Conservation (phyloP, 2,797 vertebrate genomes). For the Gymnopithys bicolor region DNA sequence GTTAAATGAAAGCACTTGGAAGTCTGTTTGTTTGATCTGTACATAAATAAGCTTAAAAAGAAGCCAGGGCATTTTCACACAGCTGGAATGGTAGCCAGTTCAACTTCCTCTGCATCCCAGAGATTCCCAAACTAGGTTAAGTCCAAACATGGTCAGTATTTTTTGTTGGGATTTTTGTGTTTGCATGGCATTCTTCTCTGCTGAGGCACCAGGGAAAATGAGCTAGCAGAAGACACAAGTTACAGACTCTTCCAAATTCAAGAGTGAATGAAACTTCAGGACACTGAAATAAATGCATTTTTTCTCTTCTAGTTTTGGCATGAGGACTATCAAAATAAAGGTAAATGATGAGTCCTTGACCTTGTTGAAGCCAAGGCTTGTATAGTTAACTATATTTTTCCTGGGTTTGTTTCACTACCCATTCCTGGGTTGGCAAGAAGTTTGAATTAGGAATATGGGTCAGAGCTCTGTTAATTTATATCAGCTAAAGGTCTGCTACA, state of each 20-base stretch:
- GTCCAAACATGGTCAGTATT: background rate
- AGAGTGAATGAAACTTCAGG: background rate
- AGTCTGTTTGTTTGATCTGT: conserved; percentile 55
- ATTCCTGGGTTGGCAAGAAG: background rate
- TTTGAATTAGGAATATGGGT: background rate
- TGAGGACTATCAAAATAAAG: background rate
- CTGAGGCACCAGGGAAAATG: background rate
- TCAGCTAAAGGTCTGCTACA: background rate
- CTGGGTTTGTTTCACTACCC: background rate
- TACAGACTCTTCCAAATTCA: background rate
- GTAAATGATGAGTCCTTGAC: background rate
- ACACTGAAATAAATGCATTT: background rate
- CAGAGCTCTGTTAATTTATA: background rate
- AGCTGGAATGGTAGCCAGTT: background rate
- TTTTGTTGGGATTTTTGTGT: background rate
- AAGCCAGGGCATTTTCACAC: background rate
- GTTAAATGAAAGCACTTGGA: conserved; percentile 51
- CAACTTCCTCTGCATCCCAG: background rate
- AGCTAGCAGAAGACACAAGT: background rate
- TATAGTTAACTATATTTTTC: background rate
- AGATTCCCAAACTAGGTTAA: conserved; percentile 21
- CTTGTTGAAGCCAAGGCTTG: background rate
- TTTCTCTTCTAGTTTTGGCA: background rate
- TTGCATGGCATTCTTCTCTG: background rate
- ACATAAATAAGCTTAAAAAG: conserved; percentile 48